phyloP scores from a whole-genome alignment of 2,888 invertebrate species.

The Sturmia bella region DNA sequence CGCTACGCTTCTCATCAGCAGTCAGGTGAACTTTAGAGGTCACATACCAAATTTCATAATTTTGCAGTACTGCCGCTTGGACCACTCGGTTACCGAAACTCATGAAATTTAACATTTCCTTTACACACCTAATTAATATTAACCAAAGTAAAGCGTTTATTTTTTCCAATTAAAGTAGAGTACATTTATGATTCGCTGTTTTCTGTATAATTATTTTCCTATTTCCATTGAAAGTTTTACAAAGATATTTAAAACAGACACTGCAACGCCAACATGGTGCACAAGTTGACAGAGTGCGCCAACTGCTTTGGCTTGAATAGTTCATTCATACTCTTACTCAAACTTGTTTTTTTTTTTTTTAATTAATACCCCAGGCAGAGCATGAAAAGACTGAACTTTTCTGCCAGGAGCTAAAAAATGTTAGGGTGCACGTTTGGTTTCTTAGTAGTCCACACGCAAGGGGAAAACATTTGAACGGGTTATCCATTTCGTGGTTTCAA shows the following conservation, averaged over 20 bases:
- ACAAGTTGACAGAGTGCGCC: constrained; percentile 34
- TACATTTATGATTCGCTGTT: background rate
- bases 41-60: no score
- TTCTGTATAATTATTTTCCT: constrained; percentile 12
- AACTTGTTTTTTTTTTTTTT: constrained; percentile 13
- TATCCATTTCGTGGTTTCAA: no score
- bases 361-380: constrained; percentile 3
- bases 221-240: constrained; percentile 9
- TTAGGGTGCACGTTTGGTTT: background rate
- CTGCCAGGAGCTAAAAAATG: background rate
- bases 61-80: no score
- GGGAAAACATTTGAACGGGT: no score
- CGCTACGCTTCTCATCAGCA: no score
- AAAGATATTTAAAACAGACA: background rate
- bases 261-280: constrained; percentile 46
- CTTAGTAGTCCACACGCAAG: no score
- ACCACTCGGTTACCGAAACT: no score
- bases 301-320: constrained; percentile 19
- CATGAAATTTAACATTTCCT: no score
- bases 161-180: no score
- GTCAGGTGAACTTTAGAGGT: no score
- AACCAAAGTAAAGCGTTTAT: no score
- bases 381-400: background rate
- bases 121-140: no score
- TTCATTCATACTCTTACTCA: constrained; percentile 24